A percentile compares a stretch with the other conserved stretches of the same genome.
Evolutionary conservation across 1,140 invertebrate species (phyloP).

Genomic region (Vollenhovia emeryi): DNA sequence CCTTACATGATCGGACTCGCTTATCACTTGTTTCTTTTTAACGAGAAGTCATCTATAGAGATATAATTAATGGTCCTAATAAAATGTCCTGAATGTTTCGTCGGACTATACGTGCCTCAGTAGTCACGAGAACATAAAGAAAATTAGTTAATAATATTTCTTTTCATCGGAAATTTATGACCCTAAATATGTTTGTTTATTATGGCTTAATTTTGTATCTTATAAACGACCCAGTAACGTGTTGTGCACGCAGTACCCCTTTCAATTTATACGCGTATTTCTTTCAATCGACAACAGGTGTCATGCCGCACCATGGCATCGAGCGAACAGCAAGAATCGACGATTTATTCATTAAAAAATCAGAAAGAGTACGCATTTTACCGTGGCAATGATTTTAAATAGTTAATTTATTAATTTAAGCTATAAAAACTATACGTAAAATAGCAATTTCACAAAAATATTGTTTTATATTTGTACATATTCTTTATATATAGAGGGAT

Average conservation of each 20-base stretch:
- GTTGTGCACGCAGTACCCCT: slow-evolving; percentile 43
- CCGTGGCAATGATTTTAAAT: neutral
- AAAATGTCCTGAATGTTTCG: neutral
- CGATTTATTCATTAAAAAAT: neutral
- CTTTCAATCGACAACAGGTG: slow-evolving; percentile 59
- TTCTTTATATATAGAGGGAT: too few species aligned
- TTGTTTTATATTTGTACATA: too few species aligned
- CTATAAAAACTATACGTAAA: too few species aligned
- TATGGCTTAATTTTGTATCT: neutral
- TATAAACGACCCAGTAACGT: slow-evolving; percentile 49
- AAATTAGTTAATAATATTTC: neutral
- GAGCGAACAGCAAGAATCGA: slow-evolving; percentile 20
- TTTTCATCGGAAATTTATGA: neutral
- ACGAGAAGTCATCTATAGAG: neutral
- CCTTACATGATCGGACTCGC: slow-evolving; percentile 56
- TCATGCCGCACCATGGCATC: slow-evolving; percentile 62
- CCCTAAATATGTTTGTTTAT: neutral
- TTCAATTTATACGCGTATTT: slow-evolving; percentile 32
- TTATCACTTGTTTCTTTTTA: slow-evolving; percentile 20
- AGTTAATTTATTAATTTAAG: too few species aligned
- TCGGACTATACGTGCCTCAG: neutral
- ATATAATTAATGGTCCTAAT: slow-evolving; percentile 18
- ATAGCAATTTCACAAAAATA: too few species aligned
- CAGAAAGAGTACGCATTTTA: neutral
- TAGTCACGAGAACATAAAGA: neutral